A percentile compares a stretch with the other conserved stretches of the same genome.
Conservation (phyloP, 2,797 vertebrate species). For the Characodon lateralis region DNA sequence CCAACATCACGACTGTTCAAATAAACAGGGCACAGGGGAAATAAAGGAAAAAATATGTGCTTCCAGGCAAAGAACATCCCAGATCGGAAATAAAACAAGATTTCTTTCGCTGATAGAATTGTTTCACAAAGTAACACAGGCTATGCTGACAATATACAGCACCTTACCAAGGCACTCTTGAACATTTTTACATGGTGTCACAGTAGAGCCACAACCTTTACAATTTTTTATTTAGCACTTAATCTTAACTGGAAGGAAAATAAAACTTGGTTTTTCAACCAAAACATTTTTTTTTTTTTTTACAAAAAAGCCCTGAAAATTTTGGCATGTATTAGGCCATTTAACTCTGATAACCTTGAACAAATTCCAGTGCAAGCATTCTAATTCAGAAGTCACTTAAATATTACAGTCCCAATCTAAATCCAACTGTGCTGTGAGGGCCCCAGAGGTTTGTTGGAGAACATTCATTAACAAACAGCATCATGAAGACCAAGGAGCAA, state of each 20-base stretch:
- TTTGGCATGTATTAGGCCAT: neutral
- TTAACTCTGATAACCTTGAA: neutral
- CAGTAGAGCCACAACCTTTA: neutral
- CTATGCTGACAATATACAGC: neutral
- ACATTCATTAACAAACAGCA: neutral
- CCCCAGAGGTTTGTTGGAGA: neutral
- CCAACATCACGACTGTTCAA: neutral
- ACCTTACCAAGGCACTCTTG: neutral
- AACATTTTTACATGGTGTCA: neutral
- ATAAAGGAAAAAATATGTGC: constrained; percentile 3
- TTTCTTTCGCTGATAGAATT: neutral
- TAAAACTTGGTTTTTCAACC: neutral
- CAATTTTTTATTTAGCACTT: neutral
- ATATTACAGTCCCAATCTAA: neutral
- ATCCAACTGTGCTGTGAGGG: neutral
- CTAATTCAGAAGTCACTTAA: neutral
- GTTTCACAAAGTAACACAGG: neutral
- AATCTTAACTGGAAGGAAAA: neutral
- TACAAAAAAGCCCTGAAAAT: too few species aligned
- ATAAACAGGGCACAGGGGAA: neutral
- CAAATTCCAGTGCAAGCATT: neutral
- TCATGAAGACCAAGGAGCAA: neutral
- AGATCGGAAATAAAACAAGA: neutral
- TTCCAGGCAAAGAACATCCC: constrained; percentile 1
- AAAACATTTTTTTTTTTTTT: neutral